Evolutionary conservation across 2,888 invertebrate species (phyloP).

Genomic region (Aleiodes testaceus): DNA sequence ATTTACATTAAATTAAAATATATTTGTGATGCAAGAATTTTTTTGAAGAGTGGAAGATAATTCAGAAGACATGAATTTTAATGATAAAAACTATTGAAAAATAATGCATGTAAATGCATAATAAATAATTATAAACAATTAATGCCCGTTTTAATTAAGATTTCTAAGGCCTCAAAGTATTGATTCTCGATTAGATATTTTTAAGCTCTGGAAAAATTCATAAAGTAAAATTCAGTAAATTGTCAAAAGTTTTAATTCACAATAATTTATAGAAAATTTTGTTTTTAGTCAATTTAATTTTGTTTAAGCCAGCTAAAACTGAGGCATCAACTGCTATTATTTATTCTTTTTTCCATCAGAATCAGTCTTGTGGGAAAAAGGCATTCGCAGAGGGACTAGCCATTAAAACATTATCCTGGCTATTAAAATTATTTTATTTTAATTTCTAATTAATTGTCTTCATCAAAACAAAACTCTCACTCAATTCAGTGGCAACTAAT

Average conservation of each 20-base stretch:
- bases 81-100: neutral
- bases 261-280: slow-evolving; percentile 31
- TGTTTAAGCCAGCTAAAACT: slow-evolving; percentile 28
- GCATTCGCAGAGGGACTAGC: slow-evolving; percentile 47
- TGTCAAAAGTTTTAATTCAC: slow-evolving; percentile 14
- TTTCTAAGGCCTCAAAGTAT: slow-evolving; percentile 49
- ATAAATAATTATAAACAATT: neutral
- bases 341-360: slow-evolving; percentile 28
- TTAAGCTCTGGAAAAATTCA: slow-evolving; percentile 26
- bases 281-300: neutral
- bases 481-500: slow-evolving; percentile 16
- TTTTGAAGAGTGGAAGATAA: slow-evolving; percentile 34
- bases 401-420: slow-evolving; percentile 46
- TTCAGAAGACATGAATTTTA: slow-evolving; percentile 24
- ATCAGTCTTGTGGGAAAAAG: slow-evolving; percentile 52
- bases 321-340: slow-evolving; percentile 4
- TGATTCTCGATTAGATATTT: slow-evolving; percentile 32
- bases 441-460: neutral
- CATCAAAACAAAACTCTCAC: neutral
- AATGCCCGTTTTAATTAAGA: slow-evolving; percentile 41
- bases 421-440: slow-evolving; percentile 34
- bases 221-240: slow-evolving; percentile 8
- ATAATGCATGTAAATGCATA: slow-evolving; percentile 18
- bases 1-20: no score
- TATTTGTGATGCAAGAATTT: no score